Evolutionary conservation across 2,797 vertebrate genomes (phyloP).

Genomic region (Enteromius trimaculatus): DNA sequence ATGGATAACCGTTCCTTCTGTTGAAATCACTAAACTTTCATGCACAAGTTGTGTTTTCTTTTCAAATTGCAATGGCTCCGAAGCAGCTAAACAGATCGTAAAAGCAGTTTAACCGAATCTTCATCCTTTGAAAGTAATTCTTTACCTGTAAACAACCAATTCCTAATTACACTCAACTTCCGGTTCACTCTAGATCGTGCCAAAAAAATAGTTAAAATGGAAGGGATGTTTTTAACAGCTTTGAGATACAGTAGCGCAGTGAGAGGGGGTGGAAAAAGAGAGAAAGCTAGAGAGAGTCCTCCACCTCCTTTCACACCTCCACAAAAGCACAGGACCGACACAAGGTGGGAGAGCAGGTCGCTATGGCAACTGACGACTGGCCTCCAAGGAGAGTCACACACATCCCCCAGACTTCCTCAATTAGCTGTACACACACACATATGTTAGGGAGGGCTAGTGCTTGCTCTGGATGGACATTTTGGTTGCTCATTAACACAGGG

Average conservation of each 20-base stretch:
- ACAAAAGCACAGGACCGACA: slow-evolving; percentile 59
- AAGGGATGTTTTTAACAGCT: slow-evolving; percentile 29
- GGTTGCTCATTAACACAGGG: slow-evolving; percentile 48
- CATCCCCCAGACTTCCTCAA: slow-evolving; percentile 60
- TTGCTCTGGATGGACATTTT: slow-evolving; percentile 48
- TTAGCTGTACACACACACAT: slow-evolving; percentile 55
- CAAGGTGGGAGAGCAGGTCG: slow-evolving; percentile 65
- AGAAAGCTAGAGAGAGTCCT: slow-evolving; percentile 37
- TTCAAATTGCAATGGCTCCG: background rate
- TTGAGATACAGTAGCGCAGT: slow-evolving; percentile 20
- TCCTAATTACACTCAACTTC: background rate
- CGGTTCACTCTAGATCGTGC: background rate
- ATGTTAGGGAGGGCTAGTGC: slow-evolving; percentile 32
- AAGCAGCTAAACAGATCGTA: slow-evolving; percentile 14
- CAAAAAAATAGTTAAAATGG: background rate
- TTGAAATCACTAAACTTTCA: background rate
- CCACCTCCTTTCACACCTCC: slow-evolving; percentile 61
- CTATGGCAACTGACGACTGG: slow-evolving; percentile 65
- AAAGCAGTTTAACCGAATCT: background rate
- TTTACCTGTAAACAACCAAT: background rate
- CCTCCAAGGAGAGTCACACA: slow-evolving; percentile 57
- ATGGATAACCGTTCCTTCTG: background rate
- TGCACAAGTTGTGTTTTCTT: slow-evolving; percentile 1
- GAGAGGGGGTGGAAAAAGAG: slow-evolving; percentile 35
- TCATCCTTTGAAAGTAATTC: background rate